Evolutionary conservation across 64 coral and sea anemone genomes (phyloP).

Genomic region (Pocillopora damicornis): DNA sequence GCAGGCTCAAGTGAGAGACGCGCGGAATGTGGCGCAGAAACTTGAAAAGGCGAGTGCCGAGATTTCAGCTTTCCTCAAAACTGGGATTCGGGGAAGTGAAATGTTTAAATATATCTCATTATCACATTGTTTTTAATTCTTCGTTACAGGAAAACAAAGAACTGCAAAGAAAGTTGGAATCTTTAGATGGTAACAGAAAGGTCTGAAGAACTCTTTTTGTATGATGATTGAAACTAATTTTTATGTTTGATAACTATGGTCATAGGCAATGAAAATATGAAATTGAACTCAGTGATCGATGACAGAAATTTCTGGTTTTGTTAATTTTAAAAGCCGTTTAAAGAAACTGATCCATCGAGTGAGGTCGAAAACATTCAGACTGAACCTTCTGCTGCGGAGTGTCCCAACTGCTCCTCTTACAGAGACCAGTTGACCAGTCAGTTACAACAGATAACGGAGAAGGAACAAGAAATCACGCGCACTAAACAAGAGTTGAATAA

Average conservation of each 20-base stretch:
- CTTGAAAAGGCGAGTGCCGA: constrained; percentile 56
- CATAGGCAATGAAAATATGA: too few species aligned
- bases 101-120: background rate
- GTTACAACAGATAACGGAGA: constrained; percentile 10
- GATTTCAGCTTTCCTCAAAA: background rate
- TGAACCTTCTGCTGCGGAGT: background rate
- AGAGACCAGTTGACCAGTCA: constrained; percentile 12
- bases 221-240: too few species aligned
- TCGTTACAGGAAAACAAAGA: constrained; percentile 8
- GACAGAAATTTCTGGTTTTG: too few species aligned
- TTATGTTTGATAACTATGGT: too few species aligned
- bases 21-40: constrained; percentile 53
- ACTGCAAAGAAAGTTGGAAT: constrained; percentile 13
- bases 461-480: constrained; percentile 14
- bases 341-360: constrained; percentile 11
- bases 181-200: background rate
- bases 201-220: background rate
- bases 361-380: background rate
- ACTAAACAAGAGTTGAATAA: constrained; percentile 40
- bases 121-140: background rate
- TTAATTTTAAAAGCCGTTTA: too few species aligned
- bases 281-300: too few species aligned
- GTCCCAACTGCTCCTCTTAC: constrained; percentile 43
- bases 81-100: too few species aligned
- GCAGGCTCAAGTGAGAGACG: constrained; percentile 84